A percentile compares a stretch with the other conserved stretches of the same genome.
Evolutionary conservation across 2,113 vertebrate genomes (phyloP).

Genomic region (Microcebus jonahi): DNA sequence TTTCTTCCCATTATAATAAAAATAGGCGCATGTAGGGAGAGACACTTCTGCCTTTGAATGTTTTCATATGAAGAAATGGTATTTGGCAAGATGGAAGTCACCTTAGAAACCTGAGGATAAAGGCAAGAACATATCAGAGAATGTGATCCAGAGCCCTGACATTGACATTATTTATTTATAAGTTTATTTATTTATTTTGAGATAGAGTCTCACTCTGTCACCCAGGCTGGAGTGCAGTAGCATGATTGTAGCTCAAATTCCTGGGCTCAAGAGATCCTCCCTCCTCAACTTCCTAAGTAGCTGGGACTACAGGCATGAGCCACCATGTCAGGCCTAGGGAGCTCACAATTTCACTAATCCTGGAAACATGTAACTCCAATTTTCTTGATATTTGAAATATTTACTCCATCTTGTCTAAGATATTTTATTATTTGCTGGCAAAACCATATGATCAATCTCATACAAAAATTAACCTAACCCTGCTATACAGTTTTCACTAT

Average conservation of each 20-base stretch:
- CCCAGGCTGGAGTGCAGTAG: no score
- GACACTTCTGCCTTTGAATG: not conserved
- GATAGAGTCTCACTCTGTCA: no score
- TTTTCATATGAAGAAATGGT: not conserved
- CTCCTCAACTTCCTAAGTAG: no score
- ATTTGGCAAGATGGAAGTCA: not conserved
- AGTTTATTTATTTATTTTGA: no score
- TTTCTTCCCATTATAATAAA: not conserved
- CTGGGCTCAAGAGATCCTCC: no score
- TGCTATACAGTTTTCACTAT: not conserved
- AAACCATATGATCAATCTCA: not conserved
- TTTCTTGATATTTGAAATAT: not conserved
- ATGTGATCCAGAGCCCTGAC: not conserved
- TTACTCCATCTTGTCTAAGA: not conserved
- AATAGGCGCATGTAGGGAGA: not conserved
- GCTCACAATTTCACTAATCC: not conserved
- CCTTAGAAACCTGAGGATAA: not conserved
- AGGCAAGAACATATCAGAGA: constrained; percentile 1
- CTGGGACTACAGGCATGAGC: no score
- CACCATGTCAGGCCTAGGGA: not conserved
- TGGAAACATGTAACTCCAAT: not conserved
- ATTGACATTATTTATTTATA: no score
- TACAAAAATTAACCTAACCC: not conserved
- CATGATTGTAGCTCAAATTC: no score
- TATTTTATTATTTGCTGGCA: not conserved